phyloP scores from a whole-genome alignment of 2,113 vertebrate genomes.

The Scortum barcoo region DNA sequence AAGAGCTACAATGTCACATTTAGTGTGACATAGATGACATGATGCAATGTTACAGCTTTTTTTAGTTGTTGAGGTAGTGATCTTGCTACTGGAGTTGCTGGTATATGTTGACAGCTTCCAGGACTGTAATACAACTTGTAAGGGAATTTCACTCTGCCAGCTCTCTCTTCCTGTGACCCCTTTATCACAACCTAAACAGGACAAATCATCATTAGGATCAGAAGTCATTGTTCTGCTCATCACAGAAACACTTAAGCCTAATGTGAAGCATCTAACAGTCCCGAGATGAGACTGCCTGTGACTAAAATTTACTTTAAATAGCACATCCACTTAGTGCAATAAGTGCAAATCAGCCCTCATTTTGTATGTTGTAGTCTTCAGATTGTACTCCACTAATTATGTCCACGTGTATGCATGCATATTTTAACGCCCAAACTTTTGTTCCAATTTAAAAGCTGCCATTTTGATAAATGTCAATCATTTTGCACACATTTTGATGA shows the following conservation, averaged over 20 bases:
- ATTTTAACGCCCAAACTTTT: not conserved
- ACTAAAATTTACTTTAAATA: not conserved
- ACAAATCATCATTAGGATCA: not conserved
- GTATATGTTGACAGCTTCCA: too few species aligned
- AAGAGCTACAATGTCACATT: too few species aligned
- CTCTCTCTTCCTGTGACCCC: too few species aligned
- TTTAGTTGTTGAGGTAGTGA: too few species aligned
- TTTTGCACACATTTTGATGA: not conserved
- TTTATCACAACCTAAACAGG: too few species aligned
- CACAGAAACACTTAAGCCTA: not conserved
- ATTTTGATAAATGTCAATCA: slow-evolving; percentile 9
- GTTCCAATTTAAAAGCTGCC: not conserved
- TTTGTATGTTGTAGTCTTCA: not conserved
- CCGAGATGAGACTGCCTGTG: not conserved
- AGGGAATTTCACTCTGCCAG: too few species aligned
- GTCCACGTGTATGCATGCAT: not conserved
- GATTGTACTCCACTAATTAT: slow-evolving; percentile 19
- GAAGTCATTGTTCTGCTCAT: not conserved
- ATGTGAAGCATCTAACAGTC: not conserved
- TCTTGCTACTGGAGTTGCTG: too few species aligned
- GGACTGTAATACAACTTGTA: too few species aligned
- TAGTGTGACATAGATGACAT: too few species aligned
- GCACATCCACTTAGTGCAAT: not conserved
- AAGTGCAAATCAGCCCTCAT: slow-evolving; percentile 3
- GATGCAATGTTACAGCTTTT: too few species aligned